Base-by-base conservation (phyloP, 2,113 vertebrate species). In the Scytalopus superciliaris region DNA sequence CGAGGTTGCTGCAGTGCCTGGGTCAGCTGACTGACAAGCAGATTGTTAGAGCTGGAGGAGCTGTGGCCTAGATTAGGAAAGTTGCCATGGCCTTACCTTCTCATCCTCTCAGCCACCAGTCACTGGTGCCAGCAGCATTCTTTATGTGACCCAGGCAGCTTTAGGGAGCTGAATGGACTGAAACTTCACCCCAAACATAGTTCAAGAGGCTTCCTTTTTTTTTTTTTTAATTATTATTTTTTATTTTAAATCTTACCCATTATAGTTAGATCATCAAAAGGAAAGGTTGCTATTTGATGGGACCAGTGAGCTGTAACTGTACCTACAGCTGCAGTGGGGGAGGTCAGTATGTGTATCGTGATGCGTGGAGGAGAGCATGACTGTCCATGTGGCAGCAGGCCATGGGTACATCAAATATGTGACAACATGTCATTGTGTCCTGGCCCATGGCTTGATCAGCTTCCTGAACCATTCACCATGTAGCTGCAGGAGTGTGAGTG, bases 41-140 rank as follows among this genome's bases (percentile, higher is more conserved):
- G 6, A 14, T 42, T 42, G 40, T 6, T 52, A 24, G 2, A 31
- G 59, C n/a, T 0, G 0, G 66, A 19, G 0, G 15, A 81, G 14
- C 30, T 47, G 5, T 4, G 23, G 56, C 45, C 45, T 77, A 5
- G 35, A 62, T 40, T 7, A 7, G 19, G n/a, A 33, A n/a, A 23
- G 47, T 37, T 79, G 47, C 25, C 15, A 2, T 7, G 3, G 17
- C 56, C 86, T 76, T 60, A 14, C 37, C 56, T 55, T 67, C n/a
- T 62, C 3, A 28, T 53, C 13, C 10, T 67, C 22, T 33, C 33
- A 75, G 47, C 31, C 42, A 33, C 66, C 39, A 4, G 70, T 70
- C 0, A 3, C 35, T 45, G 19, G 10, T 84, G 45, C 37, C 17
- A 52, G 40, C 19, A 15, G 10, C 60, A 3, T 22, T 23, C 15